These are phyloP conservation scores for Pelecanoides urinatrix DNA, from an alignment of 2,113 vertebrate genomes.

Conservation along the genomic window DNA sequence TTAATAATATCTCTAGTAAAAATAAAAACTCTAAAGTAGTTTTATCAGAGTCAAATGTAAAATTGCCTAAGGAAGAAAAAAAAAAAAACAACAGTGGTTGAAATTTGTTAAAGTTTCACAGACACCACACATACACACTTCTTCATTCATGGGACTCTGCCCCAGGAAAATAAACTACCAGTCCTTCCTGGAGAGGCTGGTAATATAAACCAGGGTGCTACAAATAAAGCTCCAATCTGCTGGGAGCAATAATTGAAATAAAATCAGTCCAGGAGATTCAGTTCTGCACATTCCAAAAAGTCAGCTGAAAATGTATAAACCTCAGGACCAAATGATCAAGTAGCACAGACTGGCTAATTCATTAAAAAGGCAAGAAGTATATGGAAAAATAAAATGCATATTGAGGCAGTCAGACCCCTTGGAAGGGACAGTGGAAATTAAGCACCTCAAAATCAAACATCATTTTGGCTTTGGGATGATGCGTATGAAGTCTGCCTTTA, in stretches of 20 bases:
- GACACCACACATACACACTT: neutral
- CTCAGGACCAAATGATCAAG: slow-evolving; percentile 12
- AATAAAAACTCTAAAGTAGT: slow-evolving; percentile 50
- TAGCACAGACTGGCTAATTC: neutral
- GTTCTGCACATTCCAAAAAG: slow-evolving; percentile 35
- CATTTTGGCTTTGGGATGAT: neutral
- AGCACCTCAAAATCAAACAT: slow-evolving; percentile 24
- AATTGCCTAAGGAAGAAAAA: slow-evolving; percentile 1
- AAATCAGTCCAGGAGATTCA: slow-evolving; percentile 33
- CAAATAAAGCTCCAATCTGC: slow-evolving; percentile 6
- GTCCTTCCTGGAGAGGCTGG: slow-evolving; percentile 33
- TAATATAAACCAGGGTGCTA: slow-evolving; percentile 46
- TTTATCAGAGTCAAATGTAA: slow-evolving; percentile 25
- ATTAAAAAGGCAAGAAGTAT: neutral
- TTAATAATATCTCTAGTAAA: slow-evolving; percentile 35
- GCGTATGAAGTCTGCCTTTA: neutral
- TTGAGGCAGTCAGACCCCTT: neutral
- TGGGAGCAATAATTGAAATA: slow-evolving; percentile 30
- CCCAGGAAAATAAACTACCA: slow-evolving; percentile 34
- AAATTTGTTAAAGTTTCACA: neutral
- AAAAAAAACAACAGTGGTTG: neutral
- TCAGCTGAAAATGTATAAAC: slow-evolving; percentile 14
- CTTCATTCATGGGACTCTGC: neutral
- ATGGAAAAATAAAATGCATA: neutral
- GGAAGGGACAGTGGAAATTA: neutral